A percentile compares a stretch with the other conserved stretches of the same genome.
Conservation (phyloP, 2,888 invertebrate species). For the Notodonta ziczac region DNA sequence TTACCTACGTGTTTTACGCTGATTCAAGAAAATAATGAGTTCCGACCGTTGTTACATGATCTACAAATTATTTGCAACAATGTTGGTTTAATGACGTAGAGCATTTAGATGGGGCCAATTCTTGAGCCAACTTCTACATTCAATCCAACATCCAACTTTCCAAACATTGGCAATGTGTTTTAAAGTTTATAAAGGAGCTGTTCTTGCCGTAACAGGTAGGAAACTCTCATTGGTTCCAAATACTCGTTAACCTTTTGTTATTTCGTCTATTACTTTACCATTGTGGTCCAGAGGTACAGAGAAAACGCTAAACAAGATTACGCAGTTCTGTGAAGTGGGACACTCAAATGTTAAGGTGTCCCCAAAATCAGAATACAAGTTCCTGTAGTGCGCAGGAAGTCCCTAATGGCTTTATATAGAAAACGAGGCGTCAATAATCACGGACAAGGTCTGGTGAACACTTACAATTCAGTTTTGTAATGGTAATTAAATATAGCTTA, state of each 20-base stretch:
- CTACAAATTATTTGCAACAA: constrained; percentile 30
- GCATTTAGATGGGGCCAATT: constrained; percentile 12
- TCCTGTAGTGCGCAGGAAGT: constrained; percentile 43
- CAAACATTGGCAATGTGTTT: no score
- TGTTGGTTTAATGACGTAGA: constrained; percentile 27
- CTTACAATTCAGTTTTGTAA: constrained; percentile 35
- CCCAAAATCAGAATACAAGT: constrained; percentile 11
- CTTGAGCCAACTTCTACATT: no score
- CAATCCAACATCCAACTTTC: no score
- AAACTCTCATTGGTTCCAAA: no score
- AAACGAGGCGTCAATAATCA: constrained; percentile 44
- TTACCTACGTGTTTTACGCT: background rate
- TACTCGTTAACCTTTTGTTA: no score
- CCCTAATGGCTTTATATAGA: constrained; percentile 39
- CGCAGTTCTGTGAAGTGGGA: no score
- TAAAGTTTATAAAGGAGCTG: no score
- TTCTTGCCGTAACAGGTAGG: no score
- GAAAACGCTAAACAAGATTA: no score
- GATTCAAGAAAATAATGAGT: constrained; percentile 12
- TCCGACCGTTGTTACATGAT: constrained; percentile 20
- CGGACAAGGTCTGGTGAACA: constrained; percentile 39
- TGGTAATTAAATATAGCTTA: constrained; percentile 19
- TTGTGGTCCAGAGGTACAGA: no score
- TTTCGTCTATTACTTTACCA: no score
- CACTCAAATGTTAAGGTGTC: background rate